These are phyloP conservation scores for Pocillopora meandrina DNA, from an alignment of 92 coral and sea anemone species.

Conservation along the genomic window DNA sequence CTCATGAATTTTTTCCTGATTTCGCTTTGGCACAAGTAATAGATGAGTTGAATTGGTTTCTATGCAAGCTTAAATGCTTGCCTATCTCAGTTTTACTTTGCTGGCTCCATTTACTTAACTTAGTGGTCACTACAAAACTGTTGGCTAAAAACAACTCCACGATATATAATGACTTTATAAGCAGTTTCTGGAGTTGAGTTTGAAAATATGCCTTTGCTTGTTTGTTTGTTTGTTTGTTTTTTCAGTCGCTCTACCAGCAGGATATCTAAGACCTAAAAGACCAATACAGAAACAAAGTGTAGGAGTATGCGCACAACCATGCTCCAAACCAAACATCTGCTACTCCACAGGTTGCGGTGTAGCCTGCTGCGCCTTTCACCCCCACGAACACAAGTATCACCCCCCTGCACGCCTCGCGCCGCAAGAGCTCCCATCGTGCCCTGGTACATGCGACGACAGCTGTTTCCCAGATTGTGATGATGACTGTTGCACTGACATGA, in stretches of 20 bases:
- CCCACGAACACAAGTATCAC: conserved; percentile 13
- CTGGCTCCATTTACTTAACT: no score
- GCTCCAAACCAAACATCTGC: conserved; percentile 75
- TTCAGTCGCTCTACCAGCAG: conserved; percentile 71
- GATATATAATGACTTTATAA: no score
- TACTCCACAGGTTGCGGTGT: conserved; percentile 65
- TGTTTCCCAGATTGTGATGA: conserved; percentile 63
- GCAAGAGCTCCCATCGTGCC: conserved; percentile 47
- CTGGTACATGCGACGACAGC: conserved; percentile 45
- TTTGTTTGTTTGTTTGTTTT: background rate
- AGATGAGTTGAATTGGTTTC: no score
- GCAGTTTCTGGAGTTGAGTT: background rate
- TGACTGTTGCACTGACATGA: conserved; percentile 44
- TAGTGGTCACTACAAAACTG: no score
- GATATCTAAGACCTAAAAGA: conserved; percentile 66
- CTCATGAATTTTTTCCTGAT: no score
- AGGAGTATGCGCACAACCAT: conserved; percentile 80
- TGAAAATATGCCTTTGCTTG: background rate
- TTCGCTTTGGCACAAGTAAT: no score
- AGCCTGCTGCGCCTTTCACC: conserved; percentile 68
- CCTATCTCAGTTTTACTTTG: no score
- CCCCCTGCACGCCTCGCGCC: conserved; percentile 13
- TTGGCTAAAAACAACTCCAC: no score
- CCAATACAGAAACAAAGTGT: conserved; percentile 49
- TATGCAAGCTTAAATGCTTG: no score